Evolutionary conservation across 2,888 invertebrate genomes (phyloP), one percentile per base, ranked within the genome.

Genomic region (Neoascia interrupta): DNA sequence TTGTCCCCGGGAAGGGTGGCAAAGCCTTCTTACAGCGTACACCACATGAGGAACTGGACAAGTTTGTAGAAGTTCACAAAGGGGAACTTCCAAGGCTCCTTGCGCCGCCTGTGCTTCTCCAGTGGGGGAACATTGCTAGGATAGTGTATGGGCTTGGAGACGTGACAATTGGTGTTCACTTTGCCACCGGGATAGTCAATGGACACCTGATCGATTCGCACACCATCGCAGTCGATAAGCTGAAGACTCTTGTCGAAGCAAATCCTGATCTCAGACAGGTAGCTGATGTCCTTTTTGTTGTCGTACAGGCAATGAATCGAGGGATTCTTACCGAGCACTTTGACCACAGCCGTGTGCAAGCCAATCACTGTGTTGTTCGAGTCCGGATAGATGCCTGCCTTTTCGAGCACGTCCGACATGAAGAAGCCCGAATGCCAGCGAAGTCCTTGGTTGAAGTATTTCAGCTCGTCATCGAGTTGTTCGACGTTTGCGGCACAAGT

Each of bases 161-260:
- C 84, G 73, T 91, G 89, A 84, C 94, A 94, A 84, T 93, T 93
- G 0, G 92, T 92, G 19, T 92, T 89, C 54, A 92, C 90, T 8
- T 88, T 87, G 1, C 87, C 87, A 8, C 85, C 84, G 0, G 85
- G 86, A 83, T 86, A 86, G 5, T 85, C 82, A 6, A 87, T 81
- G 2, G 84, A 80, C 6, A 84, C 82, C 1, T 86, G 82, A 69
- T 84, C 84, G 36, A 82, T 85, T 53, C 82, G 85, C 1, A 92
- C 90, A 6, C 91, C 91, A 86, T 94, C 92, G 84, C 95, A 95
- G 84, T 94, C 91, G 1, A 91, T 90, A 11, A 94, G 84, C 31
- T 91, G 86, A 15, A 95, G 86, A 0, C 88, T 86, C 84, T 94
- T 95, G 84, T 93, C 90, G 82, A 95, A 93, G 84, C 95, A 96